A percentile compares a stretch with the other conserved stretches of the same genome.
Conservation (phyloP, 1,140 invertebrate genomes). For the Cherax quadricarinatus region DNA sequence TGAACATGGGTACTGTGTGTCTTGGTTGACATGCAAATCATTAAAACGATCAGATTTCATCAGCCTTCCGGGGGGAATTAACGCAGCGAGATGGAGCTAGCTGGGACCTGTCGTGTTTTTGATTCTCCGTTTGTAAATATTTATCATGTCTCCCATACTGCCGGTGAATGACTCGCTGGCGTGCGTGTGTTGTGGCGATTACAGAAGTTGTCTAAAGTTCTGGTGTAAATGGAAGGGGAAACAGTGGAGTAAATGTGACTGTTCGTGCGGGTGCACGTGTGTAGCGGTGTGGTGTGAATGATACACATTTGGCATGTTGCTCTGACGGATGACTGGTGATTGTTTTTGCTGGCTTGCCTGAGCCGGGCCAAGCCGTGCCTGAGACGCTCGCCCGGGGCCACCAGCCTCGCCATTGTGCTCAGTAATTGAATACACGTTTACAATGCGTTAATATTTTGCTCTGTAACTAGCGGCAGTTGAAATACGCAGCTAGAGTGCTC, state of each 20-base stretch:
- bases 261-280: neutral
- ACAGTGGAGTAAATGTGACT: neutral
- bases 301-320: neutral
- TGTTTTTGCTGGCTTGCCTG: neutral
- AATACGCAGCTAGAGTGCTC: neutral
- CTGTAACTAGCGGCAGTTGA: neutral
- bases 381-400: neutral
- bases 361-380: neutral
- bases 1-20: slow-evolving; percentile 31
- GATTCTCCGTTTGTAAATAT: neutral
- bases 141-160: neutral
- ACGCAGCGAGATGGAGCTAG: neutral
- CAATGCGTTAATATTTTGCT: neutral
- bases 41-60: neutral
- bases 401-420: neutral
- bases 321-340: neutral
- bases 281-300: neutral
- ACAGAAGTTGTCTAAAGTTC: neutral
- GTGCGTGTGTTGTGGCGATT: neutral
- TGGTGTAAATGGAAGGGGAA: neutral
- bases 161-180: too few species aligned
- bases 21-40: slow-evolving; percentile 25
- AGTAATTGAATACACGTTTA: neutral
- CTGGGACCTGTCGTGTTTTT: neutral
- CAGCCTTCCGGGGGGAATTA: neutral